Evolutionary conservation across 2,113 vertebrate genomes (phyloP).

Genomic region (Ibidorhyncha struthersii): DNA sequence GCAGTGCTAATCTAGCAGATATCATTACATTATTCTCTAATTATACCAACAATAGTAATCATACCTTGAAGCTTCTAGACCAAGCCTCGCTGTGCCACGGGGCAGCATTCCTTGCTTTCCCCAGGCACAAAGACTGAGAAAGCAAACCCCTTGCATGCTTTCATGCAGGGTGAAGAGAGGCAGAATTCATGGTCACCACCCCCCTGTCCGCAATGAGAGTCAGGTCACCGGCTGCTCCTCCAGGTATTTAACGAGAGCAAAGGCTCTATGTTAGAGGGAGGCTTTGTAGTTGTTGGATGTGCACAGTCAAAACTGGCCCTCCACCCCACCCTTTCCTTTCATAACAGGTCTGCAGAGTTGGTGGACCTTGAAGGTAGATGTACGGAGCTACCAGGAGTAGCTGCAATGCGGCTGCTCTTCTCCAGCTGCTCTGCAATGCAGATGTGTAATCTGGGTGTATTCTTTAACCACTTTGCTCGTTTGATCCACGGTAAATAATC

Average conservation of each 20-base stretch:
- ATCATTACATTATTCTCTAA: conserved; percentile 15
- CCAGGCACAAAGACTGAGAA: background rate
- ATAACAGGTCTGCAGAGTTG: background rate
- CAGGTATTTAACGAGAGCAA: background rate
- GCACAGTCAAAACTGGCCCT: background rate
- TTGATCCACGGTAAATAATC: background rate
- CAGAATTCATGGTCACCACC: background rate
- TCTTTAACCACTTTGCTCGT: background rate
- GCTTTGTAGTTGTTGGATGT: background rate
- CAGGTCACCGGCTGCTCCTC: background rate
- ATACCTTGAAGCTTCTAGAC: conserved; percentile 6
- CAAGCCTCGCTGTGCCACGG: background rate
- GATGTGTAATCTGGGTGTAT: background rate
- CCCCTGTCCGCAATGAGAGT: background rate
- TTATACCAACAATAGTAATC: background rate
- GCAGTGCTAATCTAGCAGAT: background rate
- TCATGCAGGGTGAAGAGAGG: background rate
- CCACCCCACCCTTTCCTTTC: background rate
- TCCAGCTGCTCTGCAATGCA: background rate
- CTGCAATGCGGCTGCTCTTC: background rate
- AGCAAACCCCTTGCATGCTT: background rate
- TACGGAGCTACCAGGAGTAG: background rate
- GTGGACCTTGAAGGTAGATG: background rate
- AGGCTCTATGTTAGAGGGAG: background rate
- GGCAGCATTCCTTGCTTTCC: background rate